Base-by-base conservation (phyloP, 2,888 invertebrate species). In the Linyphia triangularis region DNA sequence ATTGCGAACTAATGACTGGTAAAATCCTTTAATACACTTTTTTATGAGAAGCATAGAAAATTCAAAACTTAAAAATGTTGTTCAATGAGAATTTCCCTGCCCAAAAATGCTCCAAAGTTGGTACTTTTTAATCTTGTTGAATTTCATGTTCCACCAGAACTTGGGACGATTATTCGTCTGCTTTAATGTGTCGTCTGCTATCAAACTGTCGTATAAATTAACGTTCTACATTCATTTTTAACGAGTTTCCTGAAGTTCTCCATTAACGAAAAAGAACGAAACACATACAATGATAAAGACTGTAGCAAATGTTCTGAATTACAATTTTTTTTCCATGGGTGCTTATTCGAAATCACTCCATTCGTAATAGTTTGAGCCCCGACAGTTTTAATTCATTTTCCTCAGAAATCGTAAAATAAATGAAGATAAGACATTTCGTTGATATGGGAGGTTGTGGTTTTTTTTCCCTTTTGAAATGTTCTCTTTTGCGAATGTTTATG, bases 161-260 rank as follows among this genome's bases (percentile, higher is more conserved):
- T 51, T 51, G 51, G 51, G 16, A 51, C 51, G 19, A 37, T 40
- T 37, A 24, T 16, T 40, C 5, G 22, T 9, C 3, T 69, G 69
- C 22, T 40, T 69, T 69, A 69, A 69, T 40, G 69, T 37, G 10
- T 33, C 69, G 19, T 69, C 40, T 19, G 37, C 37, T 22, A 19
- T 37, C 22, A 69, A 67, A 40, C 69, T 40, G 24, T 22, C 40
- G 37, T 69, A 69, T 24, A 69, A 69, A 69, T 69, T 69, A 40
- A 16, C 5, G 69, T 13, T 24, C 40, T 22, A 3, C 67, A 69
- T 69, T 40, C 69, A 22, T 69, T 69, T 51, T 69, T 69, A 69
- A 69, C 40, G 69, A 69, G 40, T 22, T 2, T n/a, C 40, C 22
- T 69, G 24, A 24, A 69, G 40, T 30, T 10, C 24, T 16, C 37